These are phyloP conservation scores for Lasioglossum leucozonium DNA, from an alignment of 2,888 invertebrate genomes.

Conservation along the genomic window DNA sequence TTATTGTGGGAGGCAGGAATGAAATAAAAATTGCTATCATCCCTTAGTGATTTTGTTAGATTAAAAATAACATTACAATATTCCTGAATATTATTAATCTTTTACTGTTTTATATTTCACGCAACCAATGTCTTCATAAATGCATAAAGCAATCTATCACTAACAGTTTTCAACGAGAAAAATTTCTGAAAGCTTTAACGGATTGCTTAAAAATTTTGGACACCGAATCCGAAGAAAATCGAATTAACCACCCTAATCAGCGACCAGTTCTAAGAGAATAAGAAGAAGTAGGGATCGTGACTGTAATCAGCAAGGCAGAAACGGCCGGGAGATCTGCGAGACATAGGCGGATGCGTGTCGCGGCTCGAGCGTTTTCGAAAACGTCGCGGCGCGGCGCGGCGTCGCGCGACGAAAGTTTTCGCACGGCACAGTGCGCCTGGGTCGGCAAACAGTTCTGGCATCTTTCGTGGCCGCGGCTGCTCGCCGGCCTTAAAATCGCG, in stretches of 20 bases:
- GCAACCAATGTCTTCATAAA: too few relatives aligned
- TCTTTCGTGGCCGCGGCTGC: constrained; percentile 40
- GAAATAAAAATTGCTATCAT: too few relatives aligned
- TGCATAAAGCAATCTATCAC: too few relatives aligned
- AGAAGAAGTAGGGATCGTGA: not conserved
- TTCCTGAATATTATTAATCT: too few relatives aligned
- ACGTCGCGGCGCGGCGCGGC: too few relatives aligned
- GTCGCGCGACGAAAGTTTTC: constrained; percentile 34
- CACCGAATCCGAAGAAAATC: not conserved
- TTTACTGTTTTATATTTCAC: too few relatives aligned
- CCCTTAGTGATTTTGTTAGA: too few relatives aligned
- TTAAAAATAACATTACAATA: too few relatives aligned
- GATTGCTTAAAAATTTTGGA: too few relatives aligned
- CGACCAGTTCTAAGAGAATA: not conserved
- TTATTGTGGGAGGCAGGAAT: too few relatives aligned
- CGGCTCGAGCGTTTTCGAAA: constrained; percentile 30
- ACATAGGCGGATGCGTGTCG: constrained; percentile 9
- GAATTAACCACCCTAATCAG: not conserved
- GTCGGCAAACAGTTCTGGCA: constrained; percentile 41
- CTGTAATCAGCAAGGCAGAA: not conserved
- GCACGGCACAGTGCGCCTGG: constrained; percentile 25
- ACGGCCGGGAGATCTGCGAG: not conserved
- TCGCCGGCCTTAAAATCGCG: constrained; percentile 63
- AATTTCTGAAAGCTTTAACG: too few relatives aligned
- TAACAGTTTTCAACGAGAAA: too few relatives aligned